phyloP scores from a whole-genome alignment of 2,888 invertebrate genomes.

The Eilema sororculum region DNA sequence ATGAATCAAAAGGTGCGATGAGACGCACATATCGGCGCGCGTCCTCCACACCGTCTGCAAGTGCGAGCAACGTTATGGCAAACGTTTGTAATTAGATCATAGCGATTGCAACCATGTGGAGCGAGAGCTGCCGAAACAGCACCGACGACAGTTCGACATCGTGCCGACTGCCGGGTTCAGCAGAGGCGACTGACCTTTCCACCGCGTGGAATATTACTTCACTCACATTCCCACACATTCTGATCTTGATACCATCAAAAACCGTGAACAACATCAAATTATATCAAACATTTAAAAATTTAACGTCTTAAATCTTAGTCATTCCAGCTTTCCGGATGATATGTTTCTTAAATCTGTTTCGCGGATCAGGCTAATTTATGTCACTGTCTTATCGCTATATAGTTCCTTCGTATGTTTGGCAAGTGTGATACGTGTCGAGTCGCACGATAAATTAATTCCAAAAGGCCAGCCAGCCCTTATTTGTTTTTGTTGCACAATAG shows the following conservation, averaged over 20 bases:
- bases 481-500: constrained; percentile 1
- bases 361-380: constrained; percentile 12
- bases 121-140: constrained; percentile 31
- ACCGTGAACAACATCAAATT: constrained; percentile 30
- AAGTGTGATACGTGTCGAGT: neutral
- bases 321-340: neutral
- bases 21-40: neutral
- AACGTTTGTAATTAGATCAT: constrained; percentile 57
- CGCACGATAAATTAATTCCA: neutral
- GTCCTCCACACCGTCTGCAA: neutral
- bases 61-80: constrained; percentile 28
- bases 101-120: constrained; percentile 56
- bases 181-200: constrained; percentile 68
- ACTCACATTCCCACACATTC: constrained; percentile 70
- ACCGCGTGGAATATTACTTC: constrained; percentile 68
- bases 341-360: constrained; percentile 8
- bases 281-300: constrained; percentile 13
- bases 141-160: constrained; percentile 32
- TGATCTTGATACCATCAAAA: constrained; percentile 51
- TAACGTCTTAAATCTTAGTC: constrained; percentile 9
- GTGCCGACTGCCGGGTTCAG: constrained; percentile 53
- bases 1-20: neutral
- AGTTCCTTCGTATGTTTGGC: neutral
- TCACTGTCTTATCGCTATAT: constrained; percentile 11
- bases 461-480: neutral